Evolutionary conservation across 92 coral and sea anemone genomes (phyloP).

Genomic region (Chrysogorgia sp.): DNA sequence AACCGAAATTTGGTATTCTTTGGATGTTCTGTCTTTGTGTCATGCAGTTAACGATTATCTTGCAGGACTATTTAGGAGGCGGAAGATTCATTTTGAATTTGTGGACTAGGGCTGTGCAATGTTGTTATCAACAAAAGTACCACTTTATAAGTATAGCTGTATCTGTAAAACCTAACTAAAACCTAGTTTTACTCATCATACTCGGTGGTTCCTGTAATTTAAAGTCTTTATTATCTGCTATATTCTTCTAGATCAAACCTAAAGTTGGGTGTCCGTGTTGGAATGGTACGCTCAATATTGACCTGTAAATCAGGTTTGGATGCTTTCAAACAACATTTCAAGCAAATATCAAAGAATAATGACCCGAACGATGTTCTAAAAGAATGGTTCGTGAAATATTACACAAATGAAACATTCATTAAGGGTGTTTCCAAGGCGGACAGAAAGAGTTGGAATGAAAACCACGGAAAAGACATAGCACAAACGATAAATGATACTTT

Average conservation of each 20-base stretch:
- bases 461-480: conserved; percentile 49
- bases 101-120: too few species aligned
- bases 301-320: conserved; percentile 79
- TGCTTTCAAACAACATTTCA: conserved; percentile 75
- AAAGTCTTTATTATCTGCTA: too few species aligned
- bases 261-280: conserved; percentile 74
- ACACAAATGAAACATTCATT: conserved; percentile 37
- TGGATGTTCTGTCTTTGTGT: too few species aligned
- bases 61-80: too few species aligned
- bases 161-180: too few species aligned
- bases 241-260: conserved; percentile 74
- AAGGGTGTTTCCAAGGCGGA: conserved; percentile 54
- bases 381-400: conserved; percentile 67
- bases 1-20: too few species aligned
- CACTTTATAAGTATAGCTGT: too few species aligned
- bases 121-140: too few species aligned
- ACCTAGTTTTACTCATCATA: too few species aligned
- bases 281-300: conserved; percentile 79
- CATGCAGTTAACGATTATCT: too few species aligned
- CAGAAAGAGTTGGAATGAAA: conserved; percentile 57
- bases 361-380: conserved; percentile 65
- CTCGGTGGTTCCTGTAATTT: too few species aligned
- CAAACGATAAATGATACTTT: conserved; percentile 64
- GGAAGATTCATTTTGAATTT: too few species aligned
- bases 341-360: conserved; percentile 56